A percentile compares a stretch with the other conserved stretches of the same genome.
phyloP scores from a whole-genome alignment of 2,113 vertebrate species.

The Rhinopomastus cyanomelas region DNA sequence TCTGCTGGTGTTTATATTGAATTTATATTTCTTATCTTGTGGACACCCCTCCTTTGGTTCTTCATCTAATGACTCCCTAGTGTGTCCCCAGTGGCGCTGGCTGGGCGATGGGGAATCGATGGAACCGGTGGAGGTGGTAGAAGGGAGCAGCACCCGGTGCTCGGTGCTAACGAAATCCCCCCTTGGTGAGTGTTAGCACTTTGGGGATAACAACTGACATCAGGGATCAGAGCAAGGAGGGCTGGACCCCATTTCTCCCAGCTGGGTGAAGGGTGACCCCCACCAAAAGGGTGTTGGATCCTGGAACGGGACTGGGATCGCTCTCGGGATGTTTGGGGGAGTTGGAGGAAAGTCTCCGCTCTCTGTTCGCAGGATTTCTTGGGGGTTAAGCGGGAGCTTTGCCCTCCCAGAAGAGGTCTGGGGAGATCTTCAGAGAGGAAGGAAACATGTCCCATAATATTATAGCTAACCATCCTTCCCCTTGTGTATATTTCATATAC shows the following conservation, averaged over 20 bases:
- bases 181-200: neutral
- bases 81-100: constrained; percentile 30
- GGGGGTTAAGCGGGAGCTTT: accelerated
- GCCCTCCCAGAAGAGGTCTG: accelerated
- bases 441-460: neutral
- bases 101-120: constrained; percentile 33
- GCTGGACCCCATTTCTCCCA: accelerated
- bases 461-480: too few species aligned
- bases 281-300: accelerated
- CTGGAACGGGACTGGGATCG: accelerated
- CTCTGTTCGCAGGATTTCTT: neutral
- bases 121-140: constrained; percentile 15
- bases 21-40: neutral
- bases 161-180: accelerated
- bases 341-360: neutral
- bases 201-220: neutral
- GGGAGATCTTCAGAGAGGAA: neutral
- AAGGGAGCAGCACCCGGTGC: neutral
- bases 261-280: neutral
- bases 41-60: neutral
- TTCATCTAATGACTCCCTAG: constrained; percentile 22
- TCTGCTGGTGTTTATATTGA: too few species aligned
- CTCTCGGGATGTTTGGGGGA: neutral
- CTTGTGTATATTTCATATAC: too few species aligned
- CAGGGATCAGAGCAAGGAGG: neutral